These are phyloP conservation scores for Latrodectus geometricus DNA, from an alignment of 1,140 invertebrate genomes.

Conservation along the genomic window DNA sequence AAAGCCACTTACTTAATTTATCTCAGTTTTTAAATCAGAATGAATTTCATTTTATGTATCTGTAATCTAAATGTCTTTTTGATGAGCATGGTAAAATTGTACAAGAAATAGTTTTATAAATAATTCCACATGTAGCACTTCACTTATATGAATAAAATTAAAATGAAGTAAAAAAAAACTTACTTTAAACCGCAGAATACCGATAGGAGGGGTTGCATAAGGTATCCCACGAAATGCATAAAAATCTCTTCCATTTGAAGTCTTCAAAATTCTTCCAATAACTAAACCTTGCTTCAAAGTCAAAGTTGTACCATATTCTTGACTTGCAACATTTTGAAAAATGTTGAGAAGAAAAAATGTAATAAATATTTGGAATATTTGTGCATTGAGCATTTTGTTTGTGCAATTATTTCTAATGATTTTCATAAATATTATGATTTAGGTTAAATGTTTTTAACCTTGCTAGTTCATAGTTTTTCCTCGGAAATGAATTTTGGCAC, in stretches of 20 bases:
- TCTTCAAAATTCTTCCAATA: constrained; percentile 47
- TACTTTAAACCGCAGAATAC: constrained; percentile 72
- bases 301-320: constrained; percentile 45
- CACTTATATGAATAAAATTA: too few species aligned
- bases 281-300: constrained; percentile 48
- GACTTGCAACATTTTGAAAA: constrained; percentile 14
- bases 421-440: not conserved
- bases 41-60: too few species aligned
- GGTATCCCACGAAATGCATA: constrained; percentile 76
- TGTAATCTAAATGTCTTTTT: too few species aligned
- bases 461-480: too few species aligned
- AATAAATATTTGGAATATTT: not conserved
- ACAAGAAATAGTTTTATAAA: too few species aligned
- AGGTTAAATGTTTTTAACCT: too few species aligned
- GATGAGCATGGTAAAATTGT: too few species aligned
- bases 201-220: constrained; percentile 78
- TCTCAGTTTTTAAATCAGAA: too few species aligned
- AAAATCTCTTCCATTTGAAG: constrained; percentile 46
- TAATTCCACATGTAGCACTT: too few species aligned
- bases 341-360: not conserved
- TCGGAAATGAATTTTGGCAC: too few species aligned
- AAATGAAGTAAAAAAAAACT: not conserved
- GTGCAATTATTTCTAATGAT: not conserved
- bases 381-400: constrained; percentile 23
- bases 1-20: too few species aligned